phyloP scores from a whole-genome alignment of 2,113 vertebrate genomes.

The Salvelinus namaycush region DNA sequence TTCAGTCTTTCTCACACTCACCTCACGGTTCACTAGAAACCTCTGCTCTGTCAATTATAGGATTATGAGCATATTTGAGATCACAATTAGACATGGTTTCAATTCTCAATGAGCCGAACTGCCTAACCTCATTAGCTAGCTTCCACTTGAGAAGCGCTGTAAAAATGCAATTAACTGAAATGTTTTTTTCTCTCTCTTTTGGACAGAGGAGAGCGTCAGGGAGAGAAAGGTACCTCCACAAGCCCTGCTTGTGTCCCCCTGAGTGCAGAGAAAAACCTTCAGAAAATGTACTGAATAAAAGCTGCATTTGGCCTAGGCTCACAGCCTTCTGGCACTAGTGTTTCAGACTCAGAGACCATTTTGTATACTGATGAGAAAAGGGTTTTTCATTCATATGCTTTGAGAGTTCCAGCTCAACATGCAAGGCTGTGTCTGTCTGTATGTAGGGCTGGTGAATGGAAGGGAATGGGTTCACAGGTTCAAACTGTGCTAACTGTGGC shows the following conservation, averaged over 20 bases:
- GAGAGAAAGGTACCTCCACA: conserved; percentile 18
- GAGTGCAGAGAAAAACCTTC: neutral
- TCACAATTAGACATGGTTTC: conserved; percentile 69
- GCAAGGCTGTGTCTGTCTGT: neutral
- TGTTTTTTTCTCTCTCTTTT: conserved; percentile 44
- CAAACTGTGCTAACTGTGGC: neutral
- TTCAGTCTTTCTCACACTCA: conserved; percentile 26
- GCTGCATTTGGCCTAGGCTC: no score
- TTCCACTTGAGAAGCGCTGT: conserved; percentile 66
- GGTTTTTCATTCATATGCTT: neutral
- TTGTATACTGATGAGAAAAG: neutral
- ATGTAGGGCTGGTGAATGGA: conserved; percentile 1
- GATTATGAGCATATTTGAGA: conserved; percentile 73
- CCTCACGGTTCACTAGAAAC: conserved; percentile 60
- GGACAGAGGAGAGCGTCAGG: conserved; percentile 40
- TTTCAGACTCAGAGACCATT: neutral
- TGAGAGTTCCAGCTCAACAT: conserved; percentile 1
- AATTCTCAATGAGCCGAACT: conserved; percentile 59
- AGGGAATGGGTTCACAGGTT: conserved; percentile 18
- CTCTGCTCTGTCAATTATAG: conserved; percentile 63
- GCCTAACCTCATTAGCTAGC: conserved; percentile 71
- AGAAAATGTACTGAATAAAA: neutral
- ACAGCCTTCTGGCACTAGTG: neutral
- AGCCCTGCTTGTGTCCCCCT: conserved; percentile 29
- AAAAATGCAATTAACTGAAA: conserved; percentile 20